Evolutionary conservation across 37 sponge, comb jelly and placozoan species (phyloP).

Genomic region (Hexactinellida sp.): DNA sequence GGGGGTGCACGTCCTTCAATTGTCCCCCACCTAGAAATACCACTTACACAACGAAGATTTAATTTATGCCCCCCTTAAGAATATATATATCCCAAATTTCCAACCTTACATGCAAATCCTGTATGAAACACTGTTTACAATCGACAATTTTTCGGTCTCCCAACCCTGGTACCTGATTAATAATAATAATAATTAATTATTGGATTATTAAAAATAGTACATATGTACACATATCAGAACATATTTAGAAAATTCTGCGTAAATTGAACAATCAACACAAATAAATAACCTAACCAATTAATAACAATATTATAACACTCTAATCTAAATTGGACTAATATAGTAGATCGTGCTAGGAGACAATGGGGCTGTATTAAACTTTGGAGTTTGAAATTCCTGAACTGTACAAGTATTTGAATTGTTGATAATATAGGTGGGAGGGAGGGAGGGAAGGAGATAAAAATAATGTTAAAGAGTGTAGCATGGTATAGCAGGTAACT

Average conservation of each 20-base stretch:
- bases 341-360: background rate
- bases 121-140: too few species aligned
- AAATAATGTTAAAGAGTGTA: too few species aligned
- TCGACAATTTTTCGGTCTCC: too few species aligned
- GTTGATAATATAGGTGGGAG: background rate
- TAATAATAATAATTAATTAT: too few species aligned
- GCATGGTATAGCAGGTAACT: background rate
- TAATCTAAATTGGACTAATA: constrained; percentile 15
- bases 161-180: too few species aligned
- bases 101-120: too few species aligned
- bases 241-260: background rate
- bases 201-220: background rate
- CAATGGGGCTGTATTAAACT: background rate
- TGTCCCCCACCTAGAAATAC: too few species aligned
- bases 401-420: background rate
- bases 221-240: background rate
- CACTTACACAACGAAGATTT: too few species aligned
- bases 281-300: background rate
- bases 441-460: too few species aligned
- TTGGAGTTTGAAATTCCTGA: background rate
- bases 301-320: background rate
- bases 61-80: too few species aligned
- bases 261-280: background rate
- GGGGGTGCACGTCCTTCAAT: too few species aligned
- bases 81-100: too few species aligned